Base-by-base conservation (phyloP, 2,113 vertebrate species). In the Gasterosteus aculeatus region DNA sequence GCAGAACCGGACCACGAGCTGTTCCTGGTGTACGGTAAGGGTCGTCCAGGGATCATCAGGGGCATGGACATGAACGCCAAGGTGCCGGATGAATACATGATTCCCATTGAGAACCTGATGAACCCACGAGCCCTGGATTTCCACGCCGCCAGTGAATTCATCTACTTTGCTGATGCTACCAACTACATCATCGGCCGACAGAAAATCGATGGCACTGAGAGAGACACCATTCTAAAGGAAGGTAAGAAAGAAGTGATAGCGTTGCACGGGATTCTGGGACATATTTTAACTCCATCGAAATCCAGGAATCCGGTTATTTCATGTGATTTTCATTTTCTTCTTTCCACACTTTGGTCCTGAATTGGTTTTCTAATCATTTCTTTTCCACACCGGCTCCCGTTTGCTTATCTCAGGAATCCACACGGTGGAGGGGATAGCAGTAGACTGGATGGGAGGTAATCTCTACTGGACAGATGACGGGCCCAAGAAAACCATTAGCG, bases 381-480 rank as follows among this genome's bases (percentile, higher is more conserved):
- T 39, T 69, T 74, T 77, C 72, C 44, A 41, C 49, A 6, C 10
- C 1, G 44, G 6, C 39, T 60, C 78, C 26, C 31, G 75, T 72
- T 0, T 35, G 5, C 75, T 49, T 73, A 70, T 75, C 64, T 81
- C 80, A 99, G 97, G 97, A 61, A 97, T 99, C 88, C 96, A 98
- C 92, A 99, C 97, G 0, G 98, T 98, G 31, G 98, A 99, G 82
- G 98, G 98, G 5, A 95, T 99, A 0, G 98, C 97, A 0, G 98
- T 99, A 72, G 98, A 99, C 92, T 99, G 98, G 98, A 98, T 99
- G 96, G 98, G 96, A 29, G 95, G 97, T 88, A 99, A 99, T 88
- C 93, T 99, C 35, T 99, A 98, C 87, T 99, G 98, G 98, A 98
- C 97, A 0, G 98, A 98, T 2, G 98, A 99, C 0, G 98, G 98